A percentile compares a stretch with the other conserved stretches of the same genome.
Evolutionary conservation across 2,113 vertebrate genomes (phyloP).

Genomic region (Triplophysa tibetana): DNA sequence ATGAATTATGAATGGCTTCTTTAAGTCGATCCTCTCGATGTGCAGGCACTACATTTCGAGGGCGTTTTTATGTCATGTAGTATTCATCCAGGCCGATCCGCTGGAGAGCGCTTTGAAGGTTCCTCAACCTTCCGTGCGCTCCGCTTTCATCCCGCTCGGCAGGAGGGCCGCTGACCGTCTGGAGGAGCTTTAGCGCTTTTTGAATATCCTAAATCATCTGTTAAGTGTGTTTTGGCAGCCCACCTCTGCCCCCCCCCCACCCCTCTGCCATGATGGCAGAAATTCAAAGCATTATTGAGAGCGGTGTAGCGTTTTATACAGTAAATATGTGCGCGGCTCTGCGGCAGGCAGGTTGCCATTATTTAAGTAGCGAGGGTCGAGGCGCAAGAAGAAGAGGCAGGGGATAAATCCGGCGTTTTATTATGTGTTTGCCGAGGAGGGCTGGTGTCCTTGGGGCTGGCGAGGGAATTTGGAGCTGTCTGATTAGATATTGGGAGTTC

Average conservation of each 20-base stretch:
- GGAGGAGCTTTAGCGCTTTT: constrained; percentile 41
- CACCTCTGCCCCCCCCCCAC: constrained; percentile 10
- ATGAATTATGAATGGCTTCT: constrained; percentile 8
- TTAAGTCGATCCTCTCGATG: constrained; percentile 34
- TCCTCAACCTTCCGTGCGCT: constrained; percentile 43
- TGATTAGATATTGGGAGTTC: constrained; percentile 66
- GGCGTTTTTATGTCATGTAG: constrained; percentile 48
- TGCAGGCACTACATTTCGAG: constrained; percentile 42
- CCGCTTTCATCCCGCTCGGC: constrained; percentile 48
- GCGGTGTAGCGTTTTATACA: constrained; percentile 50
- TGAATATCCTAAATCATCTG: constrained; percentile 55
- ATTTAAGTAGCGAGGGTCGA: constrained; percentile 53
- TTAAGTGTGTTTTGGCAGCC: constrained; percentile 57
- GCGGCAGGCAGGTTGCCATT: constrained; percentile 56
- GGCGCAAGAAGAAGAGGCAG: constrained; percentile 22
- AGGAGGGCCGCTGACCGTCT: constrained; percentile 49
- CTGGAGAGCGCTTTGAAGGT: constrained; percentile 48
- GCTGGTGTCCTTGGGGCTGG: constrained; percentile 62
- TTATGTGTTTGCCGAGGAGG: constrained; percentile 61
- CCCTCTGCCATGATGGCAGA: constrained; percentile 42
- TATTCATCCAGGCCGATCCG: constrained; percentile 49
- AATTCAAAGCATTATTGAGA: constrained; percentile 53
- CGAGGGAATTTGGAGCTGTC: constrained; percentile 61
- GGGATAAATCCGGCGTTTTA: constrained; percentile 59
- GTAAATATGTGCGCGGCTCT: constrained; percentile 43